These are phyloP conservation scores for Diaprepes abbreviatus DNA, from an alignment of 2,888 invertebrate genomes.

Conservation along the genomic window DNA sequence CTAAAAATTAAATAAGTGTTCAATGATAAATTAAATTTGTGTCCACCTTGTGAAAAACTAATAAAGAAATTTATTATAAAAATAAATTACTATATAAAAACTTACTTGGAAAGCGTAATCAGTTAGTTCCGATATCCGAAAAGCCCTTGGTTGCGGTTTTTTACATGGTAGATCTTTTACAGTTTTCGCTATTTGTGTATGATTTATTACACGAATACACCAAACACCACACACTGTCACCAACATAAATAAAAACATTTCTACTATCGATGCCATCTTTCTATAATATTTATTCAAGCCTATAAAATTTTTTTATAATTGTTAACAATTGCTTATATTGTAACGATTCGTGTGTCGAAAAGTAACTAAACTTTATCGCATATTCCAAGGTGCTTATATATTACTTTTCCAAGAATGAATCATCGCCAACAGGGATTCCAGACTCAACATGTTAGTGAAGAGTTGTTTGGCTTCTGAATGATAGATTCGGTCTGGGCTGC, in stretches of 20 bases:
- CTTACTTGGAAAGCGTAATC: neutral
- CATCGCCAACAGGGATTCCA: too few relatives aligned
- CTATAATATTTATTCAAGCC: neutral
- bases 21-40: too few relatives aligned
- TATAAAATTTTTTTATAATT: too few relatives aligned
- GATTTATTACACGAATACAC: neutral
- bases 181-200: neutral
- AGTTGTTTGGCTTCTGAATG: too few relatives aligned
- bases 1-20: too few relatives aligned
- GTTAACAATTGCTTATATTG: neutral
- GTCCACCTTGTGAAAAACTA: too few relatives aligned
- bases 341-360: neutral
- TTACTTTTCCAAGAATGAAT: too few relatives aligned
- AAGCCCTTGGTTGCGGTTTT: neutral
- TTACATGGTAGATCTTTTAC: neutral
- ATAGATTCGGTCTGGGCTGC: too few relatives aligned
- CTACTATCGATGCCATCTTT: neutral
- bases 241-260: neutral
- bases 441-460: too few relatives aligned
- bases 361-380: neutral
- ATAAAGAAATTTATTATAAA: too few relatives aligned
- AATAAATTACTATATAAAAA: too few relatives aligned
- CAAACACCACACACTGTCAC: constrained; percentile 1
- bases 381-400: neutral
- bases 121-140: neutral